Base-by-base conservation (phyloP, 1,140 invertebrate genomes). In the Acromyrmex echinatior region DNA sequence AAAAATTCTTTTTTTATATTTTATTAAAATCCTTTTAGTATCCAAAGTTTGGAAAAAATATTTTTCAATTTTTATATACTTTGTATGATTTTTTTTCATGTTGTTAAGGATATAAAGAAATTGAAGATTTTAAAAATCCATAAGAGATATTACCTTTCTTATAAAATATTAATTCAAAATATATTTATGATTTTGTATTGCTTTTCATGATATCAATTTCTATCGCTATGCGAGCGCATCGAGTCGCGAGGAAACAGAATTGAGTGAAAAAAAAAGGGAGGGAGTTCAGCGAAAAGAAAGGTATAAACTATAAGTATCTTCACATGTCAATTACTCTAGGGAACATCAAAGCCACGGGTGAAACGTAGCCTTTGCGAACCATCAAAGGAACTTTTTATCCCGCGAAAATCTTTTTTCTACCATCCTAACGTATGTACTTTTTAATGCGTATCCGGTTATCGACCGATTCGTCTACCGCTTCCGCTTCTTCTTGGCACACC, bases 261-360 rank as follows among this genome's bases (percentile, higher is more conserved):
- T 51, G 65, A 71, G 6, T 53, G 53, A 60, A 12, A 25, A 25
- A 60, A 4, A 25, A 28, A 6, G 9, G 31, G 18, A 35, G 60
- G 25, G n/a, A 21, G 18, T 53, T 60, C 56, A 81, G 66, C 49
- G 60, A 39, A 65, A 81, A n/a, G 39, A 65, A 62, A 62, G 70
- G 35, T 74, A 77, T 90, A 92, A 92, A 91, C 45, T 89, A 90
- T 91, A 94, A 94, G 93, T 96, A 96, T 96, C 95, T 96, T 96
- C 96, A 76, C 73, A 96, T 96, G 96, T 97, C 96, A 97, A 96
- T 97, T 97, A 97, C 95, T 96, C 95, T 96, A 96, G 96, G 96
- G 96, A 96, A 96, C 96, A 97, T 96, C 93, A 92, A 92, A 92
- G 89, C 88, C 89, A 85, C 90, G 58, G 90, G 87, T 91, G 35